phyloP scores from a whole-genome alignment of 1,140 invertebrate species.

The Acromyrmex charruanus region DNA sequence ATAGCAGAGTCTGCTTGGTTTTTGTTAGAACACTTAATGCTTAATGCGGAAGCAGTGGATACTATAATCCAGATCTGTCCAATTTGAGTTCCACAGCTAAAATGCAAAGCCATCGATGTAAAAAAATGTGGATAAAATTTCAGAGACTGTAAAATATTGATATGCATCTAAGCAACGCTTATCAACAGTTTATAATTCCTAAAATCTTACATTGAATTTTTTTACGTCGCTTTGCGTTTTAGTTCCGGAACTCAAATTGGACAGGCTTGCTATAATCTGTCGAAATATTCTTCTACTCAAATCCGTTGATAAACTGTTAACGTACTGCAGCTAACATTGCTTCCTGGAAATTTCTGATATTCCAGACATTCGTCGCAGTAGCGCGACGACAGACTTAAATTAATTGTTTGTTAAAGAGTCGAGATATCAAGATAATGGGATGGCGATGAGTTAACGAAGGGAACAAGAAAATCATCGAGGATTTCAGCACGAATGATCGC shows the following conservation, averaged over 20 bases:
- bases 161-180: no score
- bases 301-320: not conserved
- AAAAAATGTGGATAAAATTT: no score
- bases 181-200: no score
- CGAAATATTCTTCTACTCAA: not conserved
- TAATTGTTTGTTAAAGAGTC: not conserved
- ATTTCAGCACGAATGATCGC: constrained; percentile 51
- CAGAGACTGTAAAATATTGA: no score
- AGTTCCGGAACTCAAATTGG: no score
- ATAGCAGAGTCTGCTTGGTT: not conserved
- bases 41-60: not conserved
- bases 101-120: no score
- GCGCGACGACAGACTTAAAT: not conserved
- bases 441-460: not conserved
- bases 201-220: no score
- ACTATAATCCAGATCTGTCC: not conserved
- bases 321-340: not conserved
- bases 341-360: not conserved
- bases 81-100: no score
- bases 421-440: not conserved
- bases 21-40: not conserved
- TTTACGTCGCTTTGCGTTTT: no score
- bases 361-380: not conserved
- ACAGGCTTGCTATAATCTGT: not conserved
- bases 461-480: constrained; percentile 15